Base-by-base conservation (phyloP, 1,140 invertebrate genomes). In the Lucilia cuprina region DNA sequence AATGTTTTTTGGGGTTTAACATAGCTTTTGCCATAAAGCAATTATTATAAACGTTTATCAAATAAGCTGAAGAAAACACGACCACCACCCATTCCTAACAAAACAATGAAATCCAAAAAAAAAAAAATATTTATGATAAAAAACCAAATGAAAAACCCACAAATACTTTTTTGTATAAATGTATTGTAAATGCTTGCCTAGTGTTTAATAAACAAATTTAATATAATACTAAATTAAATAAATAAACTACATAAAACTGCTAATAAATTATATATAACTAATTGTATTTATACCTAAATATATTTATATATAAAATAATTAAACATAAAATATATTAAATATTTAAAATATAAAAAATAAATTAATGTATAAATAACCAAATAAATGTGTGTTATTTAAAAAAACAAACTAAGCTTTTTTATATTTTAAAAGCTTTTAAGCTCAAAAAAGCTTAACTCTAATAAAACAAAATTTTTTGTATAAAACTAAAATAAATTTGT, bases 161-260 rank as follows among this genome's bases (percentile, higher is more conserved):
- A 60, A 60, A 60, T 60, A 60, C 14, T 70, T 70, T 70, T 70
- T 70, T 70, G 65, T 70, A 70, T 70, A 70, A 70, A 70, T 70
- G 65, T 70, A 70, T 70, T 70, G 65, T 70, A 70, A 70, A 70
- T 70, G 65, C 65, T 70, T 70, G 65, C 65, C 21, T 70, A 70
- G 65, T 70, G 21, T 17, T 60, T 60, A 60, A 60, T 17, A 17
- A 60, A 60, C n/a, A 17, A 60, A n/a, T n/a, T n/a, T 17, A 60
- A 17, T 1, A 60, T n/a, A 17, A 60, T n/a, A 60, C 14, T n/a
- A 60, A 60, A 60, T n/a, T 7, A 41, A 41, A 60, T n/a, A 70
- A 21, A 19, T 25, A 25, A 70, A 70, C 21, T 70, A 60, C 2
- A 60, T 60, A 70, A 70, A 19, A 70, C 21, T 21, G 21, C 65